These are phyloP conservation scores for Vidua macroura DNA, from an alignment of 2,113 vertebrate genomes.

Conservation along the genomic window DNA sequence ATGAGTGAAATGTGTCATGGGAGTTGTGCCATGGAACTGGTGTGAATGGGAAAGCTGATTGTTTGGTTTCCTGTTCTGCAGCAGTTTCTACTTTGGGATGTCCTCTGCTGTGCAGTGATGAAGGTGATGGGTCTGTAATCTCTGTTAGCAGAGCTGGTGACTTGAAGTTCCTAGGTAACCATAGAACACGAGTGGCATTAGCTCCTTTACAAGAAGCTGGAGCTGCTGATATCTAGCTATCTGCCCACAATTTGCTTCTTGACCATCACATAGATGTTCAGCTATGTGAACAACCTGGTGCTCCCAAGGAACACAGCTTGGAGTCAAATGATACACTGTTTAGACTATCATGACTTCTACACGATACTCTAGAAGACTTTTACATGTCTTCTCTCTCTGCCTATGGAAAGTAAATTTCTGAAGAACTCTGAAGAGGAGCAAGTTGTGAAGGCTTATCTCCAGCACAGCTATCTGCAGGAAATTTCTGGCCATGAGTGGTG, in stretches of 20 bases:
- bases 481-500: background rate
- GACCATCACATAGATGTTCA: background rate
- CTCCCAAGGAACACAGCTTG: background rate
- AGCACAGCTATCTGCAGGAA: background rate
- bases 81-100: background rate
- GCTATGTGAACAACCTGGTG: fast-evolving
- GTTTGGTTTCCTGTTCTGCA: background rate
- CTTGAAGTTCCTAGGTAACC: background rate
- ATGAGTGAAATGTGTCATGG: background rate
- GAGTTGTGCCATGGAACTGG: background rate
- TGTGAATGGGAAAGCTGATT: background rate
- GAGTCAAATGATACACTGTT: background rate
- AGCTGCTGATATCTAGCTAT: background rate
- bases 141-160: background rate
- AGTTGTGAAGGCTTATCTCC: background rate
- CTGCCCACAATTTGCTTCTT: background rate
- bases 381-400: background rate
- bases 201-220: background rate
- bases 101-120: background rate
- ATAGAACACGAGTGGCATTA: fast-evolving
- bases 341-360: background rate
- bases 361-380: no score
- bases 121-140: background rate
- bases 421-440: background rate
- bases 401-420: background rate